Percentiles rank a stretch among this genome's conserved stretches.
Evolutionary conservation across 1,140 invertebrate species (phyloP).

Genomic region (Latrodectus geometricus): DNA sequence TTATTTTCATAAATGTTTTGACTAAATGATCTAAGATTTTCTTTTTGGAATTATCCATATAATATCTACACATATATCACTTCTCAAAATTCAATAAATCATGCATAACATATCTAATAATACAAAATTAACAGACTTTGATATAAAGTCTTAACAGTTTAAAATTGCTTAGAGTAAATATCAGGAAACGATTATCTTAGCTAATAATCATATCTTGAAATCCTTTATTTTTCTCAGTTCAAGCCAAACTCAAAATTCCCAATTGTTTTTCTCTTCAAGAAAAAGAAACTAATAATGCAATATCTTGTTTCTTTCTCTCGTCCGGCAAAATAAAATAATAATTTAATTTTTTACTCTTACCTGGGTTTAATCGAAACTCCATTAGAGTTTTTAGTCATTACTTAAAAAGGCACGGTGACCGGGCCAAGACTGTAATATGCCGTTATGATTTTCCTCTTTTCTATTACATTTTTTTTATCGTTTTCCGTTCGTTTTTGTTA

Average conservation of each 20-base stretch:
- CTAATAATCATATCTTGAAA: too few species aligned
- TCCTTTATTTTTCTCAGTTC: background rate
- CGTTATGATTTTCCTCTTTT: background rate
- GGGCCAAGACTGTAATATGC: conserved; percentile 14
- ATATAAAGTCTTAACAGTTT: too few species aligned
- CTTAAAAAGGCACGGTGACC: conserved; percentile 15
- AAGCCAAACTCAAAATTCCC: background rate
- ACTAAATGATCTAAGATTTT: too few species aligned
- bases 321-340: background rate
- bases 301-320: background rate
- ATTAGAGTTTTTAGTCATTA: conserved; percentile 44
- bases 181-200: too few species aligned
- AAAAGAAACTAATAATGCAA: background rate
- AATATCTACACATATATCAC: too few species aligned
- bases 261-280: background rate
- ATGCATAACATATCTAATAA: too few species aligned
- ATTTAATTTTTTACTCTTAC: background rate
- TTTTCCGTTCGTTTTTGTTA: conserved; percentile 21
- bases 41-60: too few species aligned
- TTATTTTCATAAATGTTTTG: too few species aligned
- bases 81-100: too few species aligned
- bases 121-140: too few species aligned
- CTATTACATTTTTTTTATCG: background rate
- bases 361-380: conserved; percentile 36
- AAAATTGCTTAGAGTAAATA: too few species aligned